A percentile compares a stretch with the other conserved stretches of the same genome.
phyloP scores from a whole-genome alignment of 2,888 invertebrate genomes.

The Eurois occulta region DNA sequence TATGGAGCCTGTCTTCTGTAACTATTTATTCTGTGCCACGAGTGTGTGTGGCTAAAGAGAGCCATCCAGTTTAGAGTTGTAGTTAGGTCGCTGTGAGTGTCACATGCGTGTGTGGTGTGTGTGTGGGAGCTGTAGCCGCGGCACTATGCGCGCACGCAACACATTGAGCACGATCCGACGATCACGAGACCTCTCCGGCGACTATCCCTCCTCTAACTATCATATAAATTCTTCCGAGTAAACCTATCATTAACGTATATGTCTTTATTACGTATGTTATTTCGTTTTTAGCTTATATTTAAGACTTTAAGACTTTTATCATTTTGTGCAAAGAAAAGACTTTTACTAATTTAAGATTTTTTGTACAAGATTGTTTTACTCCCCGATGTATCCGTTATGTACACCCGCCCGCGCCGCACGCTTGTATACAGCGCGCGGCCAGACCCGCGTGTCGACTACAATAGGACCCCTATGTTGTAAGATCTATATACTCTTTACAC shows the following conservation, averaged over 20 bases:
- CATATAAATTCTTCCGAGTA: constrained; percentile 88
- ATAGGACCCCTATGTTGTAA: constrained; percentile 55
- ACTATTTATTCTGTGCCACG: not conserved
- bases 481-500: constrained; percentile 62
- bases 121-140: constrained; percentile 50
- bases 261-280: constrained; percentile 91
- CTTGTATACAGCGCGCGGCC: constrained; percentile 52
- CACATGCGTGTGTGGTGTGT: not conserved
- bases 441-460: constrained; percentile 53
- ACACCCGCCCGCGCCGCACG: constrained; percentile 41
- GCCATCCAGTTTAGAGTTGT: not conserved
- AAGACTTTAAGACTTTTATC: constrained; percentile 73
- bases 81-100: constrained; percentile 31
- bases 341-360: constrained; percentile 79
- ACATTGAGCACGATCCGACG: constrained; percentile 66
- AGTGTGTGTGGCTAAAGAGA: constrained; percentile 19
- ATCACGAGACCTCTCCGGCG: constrained; percentile 62
- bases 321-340: constrained; percentile 60
- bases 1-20: not conserved
- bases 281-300: constrained; percentile 83
- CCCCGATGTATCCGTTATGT: constrained; percentile 64
- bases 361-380: constrained; percentile 81
- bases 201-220: constrained; percentile 70
- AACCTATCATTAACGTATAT: constrained; percentile 90
- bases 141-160: constrained; percentile 61